Percentiles rank a stretch among this genome's conserved stretches.
These are phyloP conservation scores for Megaceryle maxima DNA, from an alignment of 2,113 vertebrate species.

Conservation along the genomic window DNA sequence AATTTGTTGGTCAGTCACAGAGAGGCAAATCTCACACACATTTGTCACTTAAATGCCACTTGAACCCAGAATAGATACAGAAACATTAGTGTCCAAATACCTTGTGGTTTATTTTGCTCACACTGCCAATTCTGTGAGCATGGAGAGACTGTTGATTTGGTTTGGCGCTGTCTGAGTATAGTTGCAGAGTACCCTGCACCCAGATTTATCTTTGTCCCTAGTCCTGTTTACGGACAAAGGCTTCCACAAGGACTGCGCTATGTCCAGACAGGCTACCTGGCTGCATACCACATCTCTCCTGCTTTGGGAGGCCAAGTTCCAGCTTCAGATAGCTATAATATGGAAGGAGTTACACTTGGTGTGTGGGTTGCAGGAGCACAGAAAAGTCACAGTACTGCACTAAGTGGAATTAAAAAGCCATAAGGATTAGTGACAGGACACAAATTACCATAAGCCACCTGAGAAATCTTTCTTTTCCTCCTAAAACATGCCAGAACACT, in stretches of 20 bases:
- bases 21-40: neutral
- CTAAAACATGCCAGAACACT: neutral
- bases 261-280: neutral
- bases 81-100: neutral
- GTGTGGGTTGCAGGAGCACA: neutral
- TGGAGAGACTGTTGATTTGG: neutral
- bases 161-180: neutral
- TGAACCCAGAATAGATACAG: neutral
- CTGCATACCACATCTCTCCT: neutral
- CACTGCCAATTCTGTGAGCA: neutral
- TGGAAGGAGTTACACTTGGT: neutral
- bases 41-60: neutral
- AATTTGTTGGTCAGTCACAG: neutral
- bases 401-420: neutral
- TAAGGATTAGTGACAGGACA: neutral
- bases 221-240: neutral
- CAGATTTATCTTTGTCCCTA: neutral
- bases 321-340: neutral
- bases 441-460: neutral
- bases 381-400: neutral
- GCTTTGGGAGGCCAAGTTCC: neutral
- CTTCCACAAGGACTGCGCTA: neutral
- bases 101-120: neutral
- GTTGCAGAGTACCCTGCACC: neutral
- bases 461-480: neutral